phyloP scores from a whole-genome alignment of 2,888 invertebrate genomes.

The Ochlodes sylvanus region DNA sequence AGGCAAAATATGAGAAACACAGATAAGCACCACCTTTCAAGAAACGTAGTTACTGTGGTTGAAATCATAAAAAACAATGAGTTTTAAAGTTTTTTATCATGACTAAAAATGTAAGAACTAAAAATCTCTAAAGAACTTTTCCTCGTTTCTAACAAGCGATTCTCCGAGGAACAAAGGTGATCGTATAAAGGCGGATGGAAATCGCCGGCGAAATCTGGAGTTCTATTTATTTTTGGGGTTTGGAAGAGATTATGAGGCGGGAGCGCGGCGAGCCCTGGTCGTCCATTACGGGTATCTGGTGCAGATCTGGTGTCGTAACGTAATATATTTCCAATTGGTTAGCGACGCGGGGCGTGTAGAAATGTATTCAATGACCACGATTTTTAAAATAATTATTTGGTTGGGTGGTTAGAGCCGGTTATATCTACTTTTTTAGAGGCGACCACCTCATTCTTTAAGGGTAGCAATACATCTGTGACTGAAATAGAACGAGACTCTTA shows the following conservation, averaged over 20 bases:
- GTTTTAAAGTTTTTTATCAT: too few relatives aligned
- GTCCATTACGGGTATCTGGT: conserved; percentile 60
- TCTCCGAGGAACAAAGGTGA: neutral
- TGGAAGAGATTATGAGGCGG: conserved; percentile 12
- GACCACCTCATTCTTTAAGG: too few relatives aligned
- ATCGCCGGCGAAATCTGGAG: conserved; percentile 1
- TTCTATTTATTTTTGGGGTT: conserved; percentile 7
- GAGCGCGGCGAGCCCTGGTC: conserved; percentile 44
- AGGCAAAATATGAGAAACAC: too few relatives aligned
- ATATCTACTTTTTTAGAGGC: too few relatives aligned
- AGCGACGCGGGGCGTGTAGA: neutral
- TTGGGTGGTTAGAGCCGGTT: too few relatives aligned
- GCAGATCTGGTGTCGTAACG: conserved; percentile 62
- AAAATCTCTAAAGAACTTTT: neutral
- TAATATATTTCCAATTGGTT: conserved; percentile 61
- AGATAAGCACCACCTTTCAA: too few relatives aligned
- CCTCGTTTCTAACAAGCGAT: neutral
- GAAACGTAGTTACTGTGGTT: too few relatives aligned
- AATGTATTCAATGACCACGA: conserved; percentile 1
- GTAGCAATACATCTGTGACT: too few relatives aligned
- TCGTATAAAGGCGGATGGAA: conserved; percentile 1
- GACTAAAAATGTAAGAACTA: neutral
- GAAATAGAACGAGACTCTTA: too few relatives aligned
- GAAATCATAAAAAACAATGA: too few relatives aligned
- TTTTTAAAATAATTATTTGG: neutral